A percentile compares a stretch with the other conserved stretches of the same genome.
These are phyloP conservation scores for Platichthys stellatus DNA, from an alignment of 2,113 vertebrate species.

Conservation along the genomic window DNA sequence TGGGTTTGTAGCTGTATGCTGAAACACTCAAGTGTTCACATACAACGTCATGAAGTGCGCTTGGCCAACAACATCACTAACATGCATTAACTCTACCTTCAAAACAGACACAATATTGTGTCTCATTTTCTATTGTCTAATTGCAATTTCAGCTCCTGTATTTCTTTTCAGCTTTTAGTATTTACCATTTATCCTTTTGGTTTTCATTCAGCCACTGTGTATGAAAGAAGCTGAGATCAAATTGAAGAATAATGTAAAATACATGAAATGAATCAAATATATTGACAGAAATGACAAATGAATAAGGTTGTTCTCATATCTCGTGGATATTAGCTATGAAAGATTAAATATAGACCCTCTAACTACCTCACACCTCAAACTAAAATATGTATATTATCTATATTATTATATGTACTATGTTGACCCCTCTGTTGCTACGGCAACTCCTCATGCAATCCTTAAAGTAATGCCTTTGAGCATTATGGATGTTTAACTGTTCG, in stretches of 20 bases:
- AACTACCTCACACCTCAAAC: too few relatives aligned
- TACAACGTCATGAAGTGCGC: conserved; percentile 5
- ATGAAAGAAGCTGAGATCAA: conserved; percentile 21
- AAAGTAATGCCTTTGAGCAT: background rate
- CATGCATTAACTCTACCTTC: conserved; percentile 1
- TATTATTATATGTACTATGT: too few relatives aligned
- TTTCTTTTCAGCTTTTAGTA: conserved; percentile 11
- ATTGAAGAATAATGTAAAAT: conserved; percentile 45
- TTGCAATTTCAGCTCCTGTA: conserved; percentile 9
- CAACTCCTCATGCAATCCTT: background rate
- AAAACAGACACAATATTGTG: conserved; percentile 2
- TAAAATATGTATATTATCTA: background rate
- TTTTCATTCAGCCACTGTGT: conserved; percentile 14
- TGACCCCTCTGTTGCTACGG: background rate
- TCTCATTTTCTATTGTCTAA: conserved; percentile 37
- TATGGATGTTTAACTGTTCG: background rate
- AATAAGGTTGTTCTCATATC: conserved; percentile 43
- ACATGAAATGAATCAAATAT: conserved; percentile 48
- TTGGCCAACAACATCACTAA: conserved; percentile 33
- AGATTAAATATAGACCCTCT: too few relatives aligned
- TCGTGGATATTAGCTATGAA: background rate
- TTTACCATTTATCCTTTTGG: conserved; percentile 1
- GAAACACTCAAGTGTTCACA: conserved; percentile 23
- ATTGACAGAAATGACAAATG: conserved; percentile 28
- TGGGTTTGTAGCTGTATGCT: background rate